Base-by-base conservation (phyloP, 2,113 vertebrate species). In the Equus quagga region DNA sequence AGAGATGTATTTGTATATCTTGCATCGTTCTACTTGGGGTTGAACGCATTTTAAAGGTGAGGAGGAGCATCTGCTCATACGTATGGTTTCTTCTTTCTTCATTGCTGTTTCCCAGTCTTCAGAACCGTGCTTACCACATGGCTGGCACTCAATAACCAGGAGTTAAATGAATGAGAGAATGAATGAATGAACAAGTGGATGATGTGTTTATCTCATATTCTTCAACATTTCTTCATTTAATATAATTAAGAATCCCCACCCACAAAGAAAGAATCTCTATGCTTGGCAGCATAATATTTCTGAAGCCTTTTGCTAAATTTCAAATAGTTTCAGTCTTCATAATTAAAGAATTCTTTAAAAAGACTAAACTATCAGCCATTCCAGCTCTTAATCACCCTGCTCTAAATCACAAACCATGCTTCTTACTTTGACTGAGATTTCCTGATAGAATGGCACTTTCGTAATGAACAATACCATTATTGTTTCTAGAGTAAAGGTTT, bases 401-500 rank as follows among this genome's bases (percentile, higher is more conserved):
- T 84, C 1, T 94, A 67, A 78, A 85, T 80, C 58, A 81, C 33
- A 97, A 86, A 65, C 24, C 8, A 33, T 2, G 36, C 8, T 51
- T 60, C 33, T 4, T 65, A 87, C n/a, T 56, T 84, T 58, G 2
- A 19, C 62, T 46, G 17, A 54, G 33, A 49, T 73, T 58, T 36
- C 9, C 44, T 62, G 92, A 33, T 19, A 82, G 46, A 80, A 94
- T 58, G 28, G 64, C 33, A 72, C 10, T 85, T 82, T 73, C 79
- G 11, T 64, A n/a, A 80, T 65, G 12, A 91, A 69, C 2, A 81
- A 18, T 81, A 21, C 0, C 21, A 36, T 89, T 73, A 41, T 36
- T 81, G 14, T 79, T 94, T 97, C 87, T 87, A 91, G 12, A 90
- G 60, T 41, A 58, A 86, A 94, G 5, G 9, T 36, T 79, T 75